Base-by-base conservation (phyloP, 2,113 vertebrate species). In the Myiopsitta monachus region DNA sequence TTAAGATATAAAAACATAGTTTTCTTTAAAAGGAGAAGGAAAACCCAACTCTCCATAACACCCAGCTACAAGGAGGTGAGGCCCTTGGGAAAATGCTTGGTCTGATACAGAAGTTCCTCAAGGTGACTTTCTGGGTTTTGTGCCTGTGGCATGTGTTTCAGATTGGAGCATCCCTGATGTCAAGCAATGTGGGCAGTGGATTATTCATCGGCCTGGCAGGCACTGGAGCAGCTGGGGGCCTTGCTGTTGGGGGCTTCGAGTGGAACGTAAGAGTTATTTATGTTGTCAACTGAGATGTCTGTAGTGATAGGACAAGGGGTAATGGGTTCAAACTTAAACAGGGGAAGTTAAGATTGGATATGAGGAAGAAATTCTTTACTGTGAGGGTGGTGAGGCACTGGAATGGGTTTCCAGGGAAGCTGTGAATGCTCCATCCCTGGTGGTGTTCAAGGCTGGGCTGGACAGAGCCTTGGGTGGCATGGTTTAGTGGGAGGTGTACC, bases 141-240 rank as follows among this genome's bases (percentile, higher is more conserved):
- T 82, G 12, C 31, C 44, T 78, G 23, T 88, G 49, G 18, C 9
- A 2, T 95, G 31, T 94, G 70, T 94, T 84, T 83, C 97, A 99
- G 99, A 99, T 99, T 8, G 99, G 99, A 73, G 99, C 99, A 18
- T 99, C 99, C 41, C 96, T 99, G 90, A 99, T 99, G 99, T 99
- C 99, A 75, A 99, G 98, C 93, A 99, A 99, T 3, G 99, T 99
- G 94, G 99, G 99, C 97, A 99, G 99, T 22, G 99, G 99, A 11
- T 96, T 99, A 28, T 99, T 99, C 95, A 98, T 99, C 1, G 99
- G 99, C 43, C 97, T 99, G 82, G 99, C 99, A 0, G 99, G 99
- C 72, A 99, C 98, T 19, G 99, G 98, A 76, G 99, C 99, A 28
- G 99, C 99, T 7, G 99, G 99, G 67, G 99, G 99, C 47, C 93